These are phyloP conservation scores for Nibea albiflora DNA, from an alignment of 2,113 vertebrate genomes.

Conservation along the genomic window DNA sequence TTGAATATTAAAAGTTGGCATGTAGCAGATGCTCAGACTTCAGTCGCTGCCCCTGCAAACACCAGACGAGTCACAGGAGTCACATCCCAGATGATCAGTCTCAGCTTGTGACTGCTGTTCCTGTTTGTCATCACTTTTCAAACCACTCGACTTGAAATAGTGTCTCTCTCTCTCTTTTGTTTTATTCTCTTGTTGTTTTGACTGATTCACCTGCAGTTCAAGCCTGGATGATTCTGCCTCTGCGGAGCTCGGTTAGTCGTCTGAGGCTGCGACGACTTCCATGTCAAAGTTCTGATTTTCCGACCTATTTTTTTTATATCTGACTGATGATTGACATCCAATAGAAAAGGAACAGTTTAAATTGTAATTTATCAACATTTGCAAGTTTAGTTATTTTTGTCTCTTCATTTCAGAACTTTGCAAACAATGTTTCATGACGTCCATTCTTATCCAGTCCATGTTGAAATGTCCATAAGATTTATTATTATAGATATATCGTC, in stretches of 20 bases:
- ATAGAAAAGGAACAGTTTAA: neutral
- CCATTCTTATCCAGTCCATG: neutral
- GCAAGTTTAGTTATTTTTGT: neutral
- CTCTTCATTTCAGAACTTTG: neutral
- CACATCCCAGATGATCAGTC: neutral
- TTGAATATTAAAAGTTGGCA: neutral
- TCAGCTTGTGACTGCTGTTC: slow-evolving; percentile 1
- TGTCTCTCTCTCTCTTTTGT: no score
- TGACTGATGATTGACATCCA: neutral
- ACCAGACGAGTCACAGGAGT: neutral
- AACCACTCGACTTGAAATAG: neutral
- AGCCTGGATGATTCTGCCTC: neutral
- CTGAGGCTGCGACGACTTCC: neutral
- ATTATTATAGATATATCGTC: neutral
- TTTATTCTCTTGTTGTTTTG: neutral
- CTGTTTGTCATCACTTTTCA: neutral
- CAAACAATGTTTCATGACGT: neutral
- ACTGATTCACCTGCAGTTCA: neutral
- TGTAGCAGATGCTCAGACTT: neutral
- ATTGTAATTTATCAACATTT: slow-evolving; percentile 1
- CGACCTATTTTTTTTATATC: neutral
- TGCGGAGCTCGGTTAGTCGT: neutral
- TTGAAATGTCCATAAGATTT: neutral
- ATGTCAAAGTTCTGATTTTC: neutral
- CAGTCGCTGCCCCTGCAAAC: neutral